Evolutionary conservation across 2,888 invertebrate genomes (phyloP), one percentile per base, ranked within the genome.

Genomic region (Pterostichus madidus): DNA sequence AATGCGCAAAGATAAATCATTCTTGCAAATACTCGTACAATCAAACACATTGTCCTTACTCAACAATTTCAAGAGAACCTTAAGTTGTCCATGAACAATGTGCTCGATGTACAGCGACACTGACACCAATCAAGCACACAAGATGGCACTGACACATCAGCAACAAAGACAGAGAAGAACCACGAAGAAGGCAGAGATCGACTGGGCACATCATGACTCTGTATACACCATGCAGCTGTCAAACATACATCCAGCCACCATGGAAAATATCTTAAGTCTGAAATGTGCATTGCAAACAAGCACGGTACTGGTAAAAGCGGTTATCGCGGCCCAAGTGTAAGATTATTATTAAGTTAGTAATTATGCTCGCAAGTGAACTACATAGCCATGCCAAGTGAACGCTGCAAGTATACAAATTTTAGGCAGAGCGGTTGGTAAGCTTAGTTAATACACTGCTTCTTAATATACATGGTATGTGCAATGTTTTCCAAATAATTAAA

Each of bases 401-500:
- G 49, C 46, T 68, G 79, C 79, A 13, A 49, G 7, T 77, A 56
- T 56, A 4, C 11, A 53, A 39, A 39, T 77, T 76, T 56, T 56
- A 77, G 53, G 56, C 77, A 11, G 56, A 77, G 56, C 77, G 39
- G 32, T 77, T 77, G 17, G 15, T 77, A 77, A 77, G 77, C 77
- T 39, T 77, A 56, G 56, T 56, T 56, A 49, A 39, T 17, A 77
- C 77, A 56, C 77, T 77, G 56, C 56, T 77, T 56, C 31, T 68
- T 71, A 68, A 11, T 49, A 15, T 68, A 52, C 53, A 80, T 15
- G 31, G 31, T 79, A 46, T 75, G 81, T 81, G 81, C 81, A 81
- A 75, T 73, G 81, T 81, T 81, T 81, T 81, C 81, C 81, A 81
- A 81, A 61, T 80, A 52, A 32, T 39, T 56, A 77, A 46, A 32